Conservation (phyloP, 2,797 vertebrate genomes). For the Sebastes ruberrimus region DNA sequence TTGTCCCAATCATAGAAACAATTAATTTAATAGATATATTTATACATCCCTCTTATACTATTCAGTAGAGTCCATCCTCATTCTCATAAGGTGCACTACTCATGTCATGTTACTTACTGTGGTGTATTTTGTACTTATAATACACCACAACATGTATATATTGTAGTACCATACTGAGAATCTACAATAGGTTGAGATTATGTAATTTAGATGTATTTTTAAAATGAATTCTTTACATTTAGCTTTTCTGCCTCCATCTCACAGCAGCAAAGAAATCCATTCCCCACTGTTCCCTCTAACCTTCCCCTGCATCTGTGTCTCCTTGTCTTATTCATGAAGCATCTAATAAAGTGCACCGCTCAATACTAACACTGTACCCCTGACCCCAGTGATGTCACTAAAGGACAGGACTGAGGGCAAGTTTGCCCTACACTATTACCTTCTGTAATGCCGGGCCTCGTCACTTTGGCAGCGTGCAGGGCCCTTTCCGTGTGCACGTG, state of each 20-base stretch:
- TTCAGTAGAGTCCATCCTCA: neutral
- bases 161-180: neutral
- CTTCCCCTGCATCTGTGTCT: conserved; percentile 24
- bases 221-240: neutral
- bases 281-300: conserved; percentile 12
- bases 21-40: neutral
- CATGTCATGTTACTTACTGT: neutral
- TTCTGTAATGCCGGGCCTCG: conserved; percentile 83
- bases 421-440: conserved; percentile 88
- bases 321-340: conserved; percentile 85
- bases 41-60: neutral
- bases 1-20: neutral
- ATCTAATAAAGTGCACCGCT: conserved; percentile 88
- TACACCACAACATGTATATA: neutral
- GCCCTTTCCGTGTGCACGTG: conserved; percentile 8
- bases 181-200: neutral
- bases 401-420: conserved; percentile 84
- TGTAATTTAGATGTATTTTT: neutral
- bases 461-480: conserved; percentile 81
- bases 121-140: neutral
- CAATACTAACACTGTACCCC: conserved; percentile 87
- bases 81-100: neutral
- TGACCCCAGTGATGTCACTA: conserved; percentile 85
- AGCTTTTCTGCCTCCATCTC: neutral
- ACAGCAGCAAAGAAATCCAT: neutral